Base-by-base conservation (phyloP, 2,797 vertebrate genomes). In the Stomatorhinus walkeri region DNA sequence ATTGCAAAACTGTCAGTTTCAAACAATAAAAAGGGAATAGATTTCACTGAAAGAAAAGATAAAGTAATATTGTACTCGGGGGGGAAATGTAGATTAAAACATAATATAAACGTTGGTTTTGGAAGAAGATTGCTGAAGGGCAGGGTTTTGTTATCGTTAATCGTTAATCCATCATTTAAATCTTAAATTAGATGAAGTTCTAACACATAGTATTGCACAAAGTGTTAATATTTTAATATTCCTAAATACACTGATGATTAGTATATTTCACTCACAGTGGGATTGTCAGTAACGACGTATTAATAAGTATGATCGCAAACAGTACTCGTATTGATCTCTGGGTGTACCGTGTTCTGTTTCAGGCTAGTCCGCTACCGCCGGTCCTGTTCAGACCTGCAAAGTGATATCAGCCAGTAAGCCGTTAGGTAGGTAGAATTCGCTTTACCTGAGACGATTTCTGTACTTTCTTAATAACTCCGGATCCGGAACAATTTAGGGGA, bases 361-460 rank as follows among this genome's bases (percentile, higher is more conserved):
- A 32, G 28, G 64, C 64, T 72, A 72, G 64, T 32, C 64, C 28
- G 64, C 64, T 72, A 72, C 36, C 16, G 54, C 54, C 14, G 72
- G 32, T 79, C 49, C 83, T 52, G 46, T 52, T 85, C 83, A 51
- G 83, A 52, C 49, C 46, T 85, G 83, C n/a, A 85, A 51, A 85
- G 48, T 51, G 81, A 51, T 24, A 51, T 4, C 81, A 48, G 22
- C 81, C 43, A 48, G 46, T 49, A 43, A 79, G 72, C 72, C 83
- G 72, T 52, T 22, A 87, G 16, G 43, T 87, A 56, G 46, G 14
- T 59, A 68, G 36, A 86, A 49, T 86, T 86, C 48, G 83, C 51
- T 16, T 79, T 96, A 97, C 97, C 96, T 98, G 97, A 48, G 96
- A 94, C 64, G 96, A 95, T 90, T 95, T 93, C 94, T 96, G 97